Conservation (phyloP, 2,888 invertebrate genomes). For the Ferdinandea cuprea region DNA sequence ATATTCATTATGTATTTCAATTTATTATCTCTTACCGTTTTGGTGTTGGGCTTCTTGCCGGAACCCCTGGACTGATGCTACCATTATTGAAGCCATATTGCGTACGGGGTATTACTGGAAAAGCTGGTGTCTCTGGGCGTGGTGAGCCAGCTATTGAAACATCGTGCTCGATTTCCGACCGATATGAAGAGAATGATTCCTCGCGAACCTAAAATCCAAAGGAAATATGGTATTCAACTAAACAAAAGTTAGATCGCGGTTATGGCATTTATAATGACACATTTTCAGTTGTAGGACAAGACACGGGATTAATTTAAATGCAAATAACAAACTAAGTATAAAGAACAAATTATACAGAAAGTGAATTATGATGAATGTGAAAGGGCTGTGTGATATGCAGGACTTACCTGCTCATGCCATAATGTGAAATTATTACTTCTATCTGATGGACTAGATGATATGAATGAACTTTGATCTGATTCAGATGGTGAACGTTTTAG, state of each 20-base stretch:
- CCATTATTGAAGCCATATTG: slow-evolving; percentile 89
- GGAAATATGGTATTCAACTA: neutral
- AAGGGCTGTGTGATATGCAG: slow-evolving; percentile 16
- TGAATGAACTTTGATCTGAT: slow-evolving; percentile 77
- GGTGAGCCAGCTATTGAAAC: slow-evolving; percentile 85
- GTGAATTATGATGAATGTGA: slow-evolving; percentile 56
- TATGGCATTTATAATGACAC: slow-evolving; percentile 12
- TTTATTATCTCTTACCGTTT: slow-evolving; percentile 82
- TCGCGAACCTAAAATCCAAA: slow-evolving; percentile 84
- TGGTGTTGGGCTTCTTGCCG: slow-evolving; percentile 92
- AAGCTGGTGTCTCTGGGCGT: slow-evolving; percentile 95
- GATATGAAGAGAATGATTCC: slow-evolving; percentile 88
- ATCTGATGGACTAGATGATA: slow-evolving; percentile 77
- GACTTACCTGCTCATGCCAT: slow-evolving; percentile 77
- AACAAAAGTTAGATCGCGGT: neutral
- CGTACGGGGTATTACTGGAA: slow-evolving; percentile 95
- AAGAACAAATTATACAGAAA: slow-evolving; percentile 32
- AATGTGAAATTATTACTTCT: slow-evolving; percentile 76
- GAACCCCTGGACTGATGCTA: slow-evolving; percentile 88
- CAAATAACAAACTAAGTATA: slow-evolving; percentile 30
- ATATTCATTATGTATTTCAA: neutral
- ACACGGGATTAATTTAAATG: slow-evolving; percentile 48
- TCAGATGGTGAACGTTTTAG: slow-evolving; percentile 75
- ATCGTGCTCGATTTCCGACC: slow-evolving; percentile 85
- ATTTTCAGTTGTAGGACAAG: slow-evolving; percentile 18